Base-by-base conservation (phyloP, 2,888 invertebrate genomes). In the Amblyjoppa proteus region DNA sequence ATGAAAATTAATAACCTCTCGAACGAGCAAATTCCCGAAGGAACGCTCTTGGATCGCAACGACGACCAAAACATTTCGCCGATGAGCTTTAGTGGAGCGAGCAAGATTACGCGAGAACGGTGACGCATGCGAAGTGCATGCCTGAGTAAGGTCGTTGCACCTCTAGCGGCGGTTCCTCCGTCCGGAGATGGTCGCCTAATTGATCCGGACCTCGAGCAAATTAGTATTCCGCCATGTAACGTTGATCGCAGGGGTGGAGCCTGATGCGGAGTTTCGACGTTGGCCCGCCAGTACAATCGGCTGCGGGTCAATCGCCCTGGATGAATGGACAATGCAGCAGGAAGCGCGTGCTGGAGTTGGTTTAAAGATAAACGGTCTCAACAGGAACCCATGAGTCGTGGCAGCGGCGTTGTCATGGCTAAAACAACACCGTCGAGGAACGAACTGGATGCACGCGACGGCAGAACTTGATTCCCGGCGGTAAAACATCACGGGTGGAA, bases 311-410 rank as follows among this genome's bases (percentile, higher is more conserved):
- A 45, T 20, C 45, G 16, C 28, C 28, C 1, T 25, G 13, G n/a
- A 28, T 1, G 7, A 11, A 16, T 71, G 68, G 51, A 25, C 49
- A 66, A 49, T 61, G 69, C 28, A 64, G 28, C 73, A 61, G 74
- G 61, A 73, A 61, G 79, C 68, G 34, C 68, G 34, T 31, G 28
- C 83, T 86, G 85, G 88, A 89, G 89, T 89, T 90, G 91, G 91
- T 91, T 90, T 91, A 90, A 91, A 91, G 90, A 90, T 91, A 92
- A 92, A 92, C 91, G 89, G 81, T 79, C 80, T 89, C 90, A 93
- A 90, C 93, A 93, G 93, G 93, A 91, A 88, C 85, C 78, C 90
- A 93, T 91, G 89, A 92, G 87, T 61, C 75, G 77, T 56, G 58
- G 83, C 82, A 87, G 83, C 89, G 56, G 58, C 53, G 2, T 41